Percentiles rank a stretch among this genome's conserved stretches.
phyloP scores from a whole-genome alignment of 2,797 vertebrate species.

The Pyrocephalus nanus region DNA sequence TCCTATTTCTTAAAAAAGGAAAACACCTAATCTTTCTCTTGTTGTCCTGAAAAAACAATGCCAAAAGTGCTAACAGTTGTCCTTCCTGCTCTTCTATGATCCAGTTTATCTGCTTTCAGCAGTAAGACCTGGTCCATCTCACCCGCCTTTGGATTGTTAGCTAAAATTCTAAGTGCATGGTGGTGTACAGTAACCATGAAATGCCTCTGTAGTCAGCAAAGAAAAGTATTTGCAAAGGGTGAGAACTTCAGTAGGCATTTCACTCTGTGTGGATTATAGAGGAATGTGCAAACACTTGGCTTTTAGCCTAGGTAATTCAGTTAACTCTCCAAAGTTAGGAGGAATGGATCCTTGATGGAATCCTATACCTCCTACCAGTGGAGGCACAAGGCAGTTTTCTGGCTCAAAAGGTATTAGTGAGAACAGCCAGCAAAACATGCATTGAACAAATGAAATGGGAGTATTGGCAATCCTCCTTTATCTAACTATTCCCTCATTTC shows the following conservation, averaged over 20 bases:
- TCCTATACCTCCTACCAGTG: background rate
- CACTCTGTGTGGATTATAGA: background rate
- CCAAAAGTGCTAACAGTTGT: background rate
- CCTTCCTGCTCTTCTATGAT: background rate
- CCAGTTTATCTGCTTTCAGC: background rate
- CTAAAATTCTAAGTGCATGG: background rate
- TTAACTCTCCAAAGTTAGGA: background rate
- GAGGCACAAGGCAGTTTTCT: background rate
- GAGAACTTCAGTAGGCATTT: background rate
- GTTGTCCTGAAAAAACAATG: background rate
- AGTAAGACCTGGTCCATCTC: background rate
- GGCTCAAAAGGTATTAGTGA: background rate
- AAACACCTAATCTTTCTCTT: accelerated
- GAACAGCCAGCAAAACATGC: background rate
- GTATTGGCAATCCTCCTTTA: background rate
- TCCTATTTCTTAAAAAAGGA: background rate
- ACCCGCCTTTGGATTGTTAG: background rate
- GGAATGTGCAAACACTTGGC: background rate
- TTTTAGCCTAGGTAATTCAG: background rate
- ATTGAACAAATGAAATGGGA: background rate
- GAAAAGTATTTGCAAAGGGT: background rate
- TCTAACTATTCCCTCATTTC: background rate
- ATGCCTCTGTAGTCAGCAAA: background rate
- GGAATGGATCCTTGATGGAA: background rate
- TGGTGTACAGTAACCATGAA: background rate